These are phyloP conservation scores for Coranthus polyacanthus DNA, from an alignment of 2,797 vertebrate genomes.

Conservation along the genomic window DNA sequence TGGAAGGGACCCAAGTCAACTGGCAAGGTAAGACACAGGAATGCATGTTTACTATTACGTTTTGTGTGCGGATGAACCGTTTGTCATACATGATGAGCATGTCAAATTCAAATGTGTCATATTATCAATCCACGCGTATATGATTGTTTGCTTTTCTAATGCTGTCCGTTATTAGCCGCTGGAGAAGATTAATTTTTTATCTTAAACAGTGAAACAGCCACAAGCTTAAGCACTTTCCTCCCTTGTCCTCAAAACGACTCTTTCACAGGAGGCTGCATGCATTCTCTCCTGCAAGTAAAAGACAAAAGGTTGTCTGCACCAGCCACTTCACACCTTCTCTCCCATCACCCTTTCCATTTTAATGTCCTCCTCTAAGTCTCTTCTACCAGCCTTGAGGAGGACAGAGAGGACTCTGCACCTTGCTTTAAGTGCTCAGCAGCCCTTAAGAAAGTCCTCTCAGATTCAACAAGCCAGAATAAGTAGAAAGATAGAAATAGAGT, in stretches of 20 bases:
- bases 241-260: constrained; percentile 45
- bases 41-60: constrained; percentile 25
- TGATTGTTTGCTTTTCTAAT: constrained; percentile 6
- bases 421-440: constrained; percentile 64
- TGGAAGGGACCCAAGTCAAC: constrained; percentile 99
- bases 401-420: constrained; percentile 41
- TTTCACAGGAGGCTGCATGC: constrained; percentile 43
- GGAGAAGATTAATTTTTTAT: constrained; percentile 1
- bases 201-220: constrained; percentile 12
- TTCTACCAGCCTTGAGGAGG: constrained; percentile 28
- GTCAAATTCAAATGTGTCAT: no score
- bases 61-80: not conserved
- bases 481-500: constrained; percentile 40
- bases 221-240: constrained; percentile 19
- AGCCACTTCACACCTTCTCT: constrained; percentile 44
- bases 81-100: not conserved
- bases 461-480: constrained; percentile 90
- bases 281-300: constrained; percentile 44
- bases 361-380: constrained; percentile 32
- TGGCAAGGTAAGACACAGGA: constrained; percentile 90
- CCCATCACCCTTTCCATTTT: constrained; percentile 38
- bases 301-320: constrained; percentile 48
- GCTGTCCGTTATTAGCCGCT: constrained; percentile 2
- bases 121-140: not conserved
- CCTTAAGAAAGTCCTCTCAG: constrained; percentile 84